Evolutionary conservation across 2,113 vertebrate species (phyloP), one percentile per base, ranked within the genome.

Genomic region (Dicaeum eximium): DNA sequence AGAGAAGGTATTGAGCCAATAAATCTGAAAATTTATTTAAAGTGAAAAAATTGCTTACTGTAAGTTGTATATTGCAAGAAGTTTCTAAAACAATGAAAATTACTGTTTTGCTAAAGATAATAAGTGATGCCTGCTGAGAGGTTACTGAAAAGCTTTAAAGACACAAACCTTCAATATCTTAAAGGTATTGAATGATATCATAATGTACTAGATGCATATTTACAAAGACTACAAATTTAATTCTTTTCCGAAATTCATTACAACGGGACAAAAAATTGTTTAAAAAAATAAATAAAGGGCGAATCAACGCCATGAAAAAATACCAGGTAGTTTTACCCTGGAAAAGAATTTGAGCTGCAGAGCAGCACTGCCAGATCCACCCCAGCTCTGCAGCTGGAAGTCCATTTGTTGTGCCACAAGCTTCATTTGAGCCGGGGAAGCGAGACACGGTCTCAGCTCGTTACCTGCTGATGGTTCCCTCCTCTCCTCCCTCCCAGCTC

Each of bases 361-460:
- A 65, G 12, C 7, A 64, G 20, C 22, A 3, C 23, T 72, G 31
- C 53, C 69, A n/a, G 48, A 24, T 33, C 19, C 50, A 30, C 35
- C 33, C 10, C 16, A 78, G 0, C 24, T 64, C 47, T 16, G 33
- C 8, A 48, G 67, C 35, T 51, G 5, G 25, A 56, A 88, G 38
- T 48, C 75, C 44, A n/a, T 86, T 88, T 57, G 2, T 22, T 23
- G 42, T 86, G 83, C 57, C 51, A 35, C 86, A 75, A 91, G 86
- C 61, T 87, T 69, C 88, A 84, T 84, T 96, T 89, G 91, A 53
- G 45, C 58, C 15, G 54, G 37, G 25, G 38, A 45, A 88, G 50
- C 8, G 71, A 86, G 66, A 57, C 23, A 7, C 8, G 0, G 20
- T 45, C 54, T 77, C 71, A 27, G 23, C n/a, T 13, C 3, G 0